Base-by-base conservation (phyloP, 2,888 invertebrate genomes). In the Leistus spinibarbis region DNA sequence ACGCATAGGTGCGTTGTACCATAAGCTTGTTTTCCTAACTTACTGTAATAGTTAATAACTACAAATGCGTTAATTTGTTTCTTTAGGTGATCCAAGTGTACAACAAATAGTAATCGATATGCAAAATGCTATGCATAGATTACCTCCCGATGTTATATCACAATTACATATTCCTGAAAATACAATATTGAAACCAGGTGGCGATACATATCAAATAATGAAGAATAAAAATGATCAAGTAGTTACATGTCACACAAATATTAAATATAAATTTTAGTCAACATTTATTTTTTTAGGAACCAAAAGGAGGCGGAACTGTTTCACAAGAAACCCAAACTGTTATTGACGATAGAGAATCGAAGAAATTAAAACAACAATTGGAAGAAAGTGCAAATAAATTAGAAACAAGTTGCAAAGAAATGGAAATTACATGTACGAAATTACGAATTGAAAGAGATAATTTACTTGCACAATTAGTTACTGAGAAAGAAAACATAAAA, bases 51-150 rank as follows among this genome's bases (percentile, higher is more conserved):
- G n/a, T n/a, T n/a, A n/a, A n/a, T 19, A 20, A 60, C 20, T 19
- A 19, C 13, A 13, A 23, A 19, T 2, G 17, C 10, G 64, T 74
- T 68, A 22, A 19, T 2, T 16, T 13, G 23, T 13, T 9, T 13
- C 77, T 79, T 23, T 75, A 83, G 85, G 82, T 77, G 84, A 85
- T 76, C 79, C 78, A 9, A 81, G 80, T 71, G 67, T 85, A 5
- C 80, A 81, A 63, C 82, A 84, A 79, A 84, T 86, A 79, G 78
- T 85, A 5, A 69, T 76, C 16, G 85, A 85, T 70, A 85, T 86
- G 81, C 84, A 85, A 77, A 78, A 81, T 70, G 85, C 85, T 23
- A 77, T 86, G 70, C 83, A 82, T 76, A 78, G 85, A 74, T 80
- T 86, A 27, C 85, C 85, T 1, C 83, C 84, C 2, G 85, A 86